Base-by-base conservation (phyloP, 1,140 invertebrate genomes). In the Anthonomus grandis region DNA sequence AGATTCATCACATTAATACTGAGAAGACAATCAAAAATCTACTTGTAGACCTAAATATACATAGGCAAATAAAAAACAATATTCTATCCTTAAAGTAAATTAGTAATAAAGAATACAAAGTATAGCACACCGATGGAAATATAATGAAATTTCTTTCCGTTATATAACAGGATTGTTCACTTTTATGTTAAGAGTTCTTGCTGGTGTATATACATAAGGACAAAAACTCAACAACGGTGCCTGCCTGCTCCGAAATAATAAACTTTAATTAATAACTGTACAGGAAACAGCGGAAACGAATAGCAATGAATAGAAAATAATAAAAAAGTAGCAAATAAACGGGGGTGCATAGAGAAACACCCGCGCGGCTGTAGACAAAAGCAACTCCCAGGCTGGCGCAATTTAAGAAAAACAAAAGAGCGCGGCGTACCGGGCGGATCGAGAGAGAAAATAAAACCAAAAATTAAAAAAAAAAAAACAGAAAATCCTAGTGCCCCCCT, bases 401-500 rank as follows among this genome's bases (percentile, higher is more conserved):
- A 62, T 59, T 62, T 59, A 55, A 62, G 60, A 59, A 62, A 62
- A 59, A 62, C 51, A 34, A 62, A 62, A 54, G 55, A 58, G 47
- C 51, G 50, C 56, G 50, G 57, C 57, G 49, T 42, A 50, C 59
- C 46, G 48, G 45, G 60, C 47, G 51, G 44, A 54, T 51, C 57
- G 57, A 55, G 23, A 45, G 39, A 57, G 55, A 50, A 51, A 57
- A 57, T 38, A 50, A 51, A 57, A 51, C 37, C 48, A 62, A 64
- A 64, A 54, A 64, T 62, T 36, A 44, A 36, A 41, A 52, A 60
- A 61, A 52, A 59, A 48, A 59, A 53, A n/a, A n/a, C n/a, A 25
- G 42, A 61, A 51, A 38, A n/a, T 39, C 17, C 21, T 24, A 13
- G 8, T 24, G 19, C 56, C 49, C 22, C 21, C 47, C 27, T 23